These are phyloP conservation scores for Meriones unguiculatus DNA, from an alignment of 2,113 vertebrate species.

Conservation along the genomic window DNA sequence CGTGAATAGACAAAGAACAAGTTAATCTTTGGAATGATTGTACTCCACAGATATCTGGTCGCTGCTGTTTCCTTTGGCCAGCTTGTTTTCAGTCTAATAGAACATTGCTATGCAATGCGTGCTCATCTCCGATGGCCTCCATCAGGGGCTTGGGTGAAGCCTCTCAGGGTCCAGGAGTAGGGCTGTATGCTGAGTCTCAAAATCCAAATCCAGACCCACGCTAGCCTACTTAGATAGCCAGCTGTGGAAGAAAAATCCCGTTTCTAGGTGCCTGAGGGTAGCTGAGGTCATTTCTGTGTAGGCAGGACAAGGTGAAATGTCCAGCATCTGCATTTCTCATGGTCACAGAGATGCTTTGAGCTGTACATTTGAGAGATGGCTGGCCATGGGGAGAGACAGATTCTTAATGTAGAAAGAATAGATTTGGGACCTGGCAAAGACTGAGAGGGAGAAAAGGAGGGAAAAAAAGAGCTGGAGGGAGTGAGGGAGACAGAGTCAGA, in stretches of 20 bases:
- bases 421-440: not conserved
- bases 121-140: not conserved
- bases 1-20: conserved; percentile 47
- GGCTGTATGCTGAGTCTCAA: not conserved
- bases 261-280: not conserved
- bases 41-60: not conserved
- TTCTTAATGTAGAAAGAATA: conserved; percentile 20
- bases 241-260: not conserved
- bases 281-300: not conserved
- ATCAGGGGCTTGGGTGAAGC: not conserved
- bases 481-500: not conserved
- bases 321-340: not conserved
- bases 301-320: not conserved
- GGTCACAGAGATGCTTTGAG: not conserved
- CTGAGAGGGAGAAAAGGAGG: not conserved
- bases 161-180: not conserved
- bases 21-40: conserved; percentile 58
- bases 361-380: not conserved
- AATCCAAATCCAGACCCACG: not conserved
- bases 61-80: conserved; percentile 23
- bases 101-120: not conserved
- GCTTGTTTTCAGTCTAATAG: conserved; percentile 13
- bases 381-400: not conserved
- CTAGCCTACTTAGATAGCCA: not conserved
- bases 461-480: not conserved